These are phyloP conservation scores for Aphodius granarius DNA, from an alignment of 2,888 invertebrate genomes.

Conservation along the genomic window DNA sequence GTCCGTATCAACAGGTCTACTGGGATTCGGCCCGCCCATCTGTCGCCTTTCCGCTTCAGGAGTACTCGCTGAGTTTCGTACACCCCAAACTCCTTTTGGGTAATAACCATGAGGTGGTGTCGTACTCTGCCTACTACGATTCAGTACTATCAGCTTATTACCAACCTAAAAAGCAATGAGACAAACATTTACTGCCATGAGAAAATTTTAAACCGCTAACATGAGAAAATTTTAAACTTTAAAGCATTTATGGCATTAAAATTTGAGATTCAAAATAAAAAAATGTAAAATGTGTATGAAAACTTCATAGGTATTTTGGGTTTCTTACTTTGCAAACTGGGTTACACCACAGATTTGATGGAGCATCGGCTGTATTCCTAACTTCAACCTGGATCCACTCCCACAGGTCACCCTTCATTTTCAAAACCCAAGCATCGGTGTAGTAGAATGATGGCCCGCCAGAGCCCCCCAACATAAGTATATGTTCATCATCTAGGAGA, in stretches of 20 bases:
- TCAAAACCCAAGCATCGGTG: conserved; percentile 89
- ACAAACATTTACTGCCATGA: background rate
- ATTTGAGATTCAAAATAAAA: background rate
- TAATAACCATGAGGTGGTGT: conserved; percentile 61
- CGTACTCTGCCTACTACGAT: conserved; percentile 60
- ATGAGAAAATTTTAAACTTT: background rate
- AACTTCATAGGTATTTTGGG: background rate
- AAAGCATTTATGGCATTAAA: too few species aligned
- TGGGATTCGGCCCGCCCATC: conserved; percentile 42
- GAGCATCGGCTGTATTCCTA: conserved; percentile 75
- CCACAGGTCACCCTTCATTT: conserved; percentile 72
- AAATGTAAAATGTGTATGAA: too few species aligned
- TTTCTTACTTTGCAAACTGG: conserved; percentile 76
- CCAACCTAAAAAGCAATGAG: conserved; percentile 57
- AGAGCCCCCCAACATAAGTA: conserved; percentile 84
- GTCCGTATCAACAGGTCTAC: conserved; percentile 63
- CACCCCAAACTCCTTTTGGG: conserved; percentile 57
- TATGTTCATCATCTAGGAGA: conserved; percentile 72
- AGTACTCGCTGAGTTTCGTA: conserved; percentile 48
- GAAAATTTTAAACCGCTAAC: background rate
- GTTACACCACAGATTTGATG: conserved; percentile 91
- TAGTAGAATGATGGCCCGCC: conserved; percentile 85
- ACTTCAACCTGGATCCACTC: conserved; percentile 76
- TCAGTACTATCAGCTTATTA: conserved; percentile 76
- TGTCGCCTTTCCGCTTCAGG: conserved; percentile 41